Base-by-base conservation (phyloP, 53 echinoderm and acorn worm species). In the Apostichopus leukothele region DNA sequence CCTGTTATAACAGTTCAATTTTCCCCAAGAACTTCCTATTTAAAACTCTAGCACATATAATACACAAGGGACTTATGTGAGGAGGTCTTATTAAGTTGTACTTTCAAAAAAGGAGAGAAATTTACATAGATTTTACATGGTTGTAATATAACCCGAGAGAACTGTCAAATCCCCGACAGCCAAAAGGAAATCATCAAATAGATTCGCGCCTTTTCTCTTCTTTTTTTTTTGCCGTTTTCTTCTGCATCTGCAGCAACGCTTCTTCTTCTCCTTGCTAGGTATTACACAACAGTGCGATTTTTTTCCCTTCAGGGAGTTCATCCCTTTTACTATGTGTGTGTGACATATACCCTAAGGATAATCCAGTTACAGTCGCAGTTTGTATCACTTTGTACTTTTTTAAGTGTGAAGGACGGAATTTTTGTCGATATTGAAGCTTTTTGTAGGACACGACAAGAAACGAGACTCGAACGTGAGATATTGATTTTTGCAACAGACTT, bases 361-460 rank as follows among this genome's bases (percentile, higher is more conserved):
- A 71, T 71, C 71, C 71, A 71, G 71, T 71, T 71, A 71, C 71
- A 14, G 14, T 71, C 6, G 13, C 71, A 16, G 71, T 71, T n/a
- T 71, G 71, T 71, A 71, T 71, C 71, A 71, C 71, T 71, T 71
- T 71, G 71, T 71, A 71, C 71, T 39, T 39, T 18, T 71, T 71
- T 18, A 71, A 71, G 71, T 71, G 71, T 71, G 20, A 71, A 16
- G 71, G 71, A 21, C 71, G 71, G 20, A 5, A 16, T 63, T 71
- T 71, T 13, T 71, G n/a, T 71, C 71, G 71, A 71, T 71, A 71
- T n/a, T 19, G 71, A 71, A 71, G 71, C 71, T 63, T 63, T 63
- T 63, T 63, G 63, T 63, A 63, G 63, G 63, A 71, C 71, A 71
- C 18, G n/a, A 71, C 18, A 71, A 71, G 71, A 71, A 13, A n/a